Evolutionary conservation across 2,797 vertebrate species (phyloP).

Genomic region (Scomberomorus guttatus): DNA sequence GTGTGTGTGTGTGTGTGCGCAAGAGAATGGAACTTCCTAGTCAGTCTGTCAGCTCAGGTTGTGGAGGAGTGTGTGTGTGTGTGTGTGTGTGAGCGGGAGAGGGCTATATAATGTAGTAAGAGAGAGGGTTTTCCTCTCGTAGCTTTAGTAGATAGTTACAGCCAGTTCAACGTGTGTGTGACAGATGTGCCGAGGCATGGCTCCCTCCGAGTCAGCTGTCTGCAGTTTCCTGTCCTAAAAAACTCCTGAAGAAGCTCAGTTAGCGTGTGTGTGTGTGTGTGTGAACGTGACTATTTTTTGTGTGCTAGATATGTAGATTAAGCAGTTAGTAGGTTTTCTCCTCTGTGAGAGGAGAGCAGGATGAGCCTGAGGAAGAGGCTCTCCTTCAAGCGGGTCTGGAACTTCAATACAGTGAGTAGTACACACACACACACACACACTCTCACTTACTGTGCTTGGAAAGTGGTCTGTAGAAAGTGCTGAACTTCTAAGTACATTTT

Average conservation of each 20-base stretch:
- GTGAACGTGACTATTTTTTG: slow-evolving; percentile 12
- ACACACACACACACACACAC: neutral
- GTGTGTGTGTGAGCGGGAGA: slow-evolving; percentile 25
- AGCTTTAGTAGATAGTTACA: slow-evolving; percentile 23
- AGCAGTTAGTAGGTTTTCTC: slow-evolving; percentile 56
- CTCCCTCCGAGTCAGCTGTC: slow-evolving; percentile 50
- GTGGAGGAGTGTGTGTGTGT: slow-evolving; percentile 47
- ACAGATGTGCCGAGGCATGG: slow-evolving; percentile 48
- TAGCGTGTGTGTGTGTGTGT: slow-evolving; percentile 10
- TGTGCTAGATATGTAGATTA: slow-evolving; percentile 71
- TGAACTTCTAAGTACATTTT: neutral
- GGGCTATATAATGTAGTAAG: slow-evolving; percentile 16
- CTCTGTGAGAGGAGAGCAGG: slow-evolving; percentile 76
- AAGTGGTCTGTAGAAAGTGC: slow-evolving; percentile 4
- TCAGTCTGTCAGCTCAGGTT: slow-evolving; percentile 68
- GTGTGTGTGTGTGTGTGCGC: slow-evolving; percentile 37
- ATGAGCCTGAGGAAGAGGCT: slow-evolving; percentile 90
- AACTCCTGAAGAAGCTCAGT: slow-evolving; percentile 34
- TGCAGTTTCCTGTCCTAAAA: slow-evolving; percentile 51
- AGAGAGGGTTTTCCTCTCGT: slow-evolving; percentile 19
- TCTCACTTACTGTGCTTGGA: slow-evolving; percentile 10
- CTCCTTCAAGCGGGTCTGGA: slow-evolving; percentile 88
- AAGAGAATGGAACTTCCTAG: slow-evolving; percentile 77
- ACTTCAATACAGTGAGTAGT: slow-evolving; percentile 86
- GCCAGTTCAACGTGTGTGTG: slow-evolving; percentile 1